Evolutionary conservation across 2,888 invertebrate genomes (phyloP), one percentile per base, ranked within the genome.

Genomic region (Brachyptera risi): DNA sequence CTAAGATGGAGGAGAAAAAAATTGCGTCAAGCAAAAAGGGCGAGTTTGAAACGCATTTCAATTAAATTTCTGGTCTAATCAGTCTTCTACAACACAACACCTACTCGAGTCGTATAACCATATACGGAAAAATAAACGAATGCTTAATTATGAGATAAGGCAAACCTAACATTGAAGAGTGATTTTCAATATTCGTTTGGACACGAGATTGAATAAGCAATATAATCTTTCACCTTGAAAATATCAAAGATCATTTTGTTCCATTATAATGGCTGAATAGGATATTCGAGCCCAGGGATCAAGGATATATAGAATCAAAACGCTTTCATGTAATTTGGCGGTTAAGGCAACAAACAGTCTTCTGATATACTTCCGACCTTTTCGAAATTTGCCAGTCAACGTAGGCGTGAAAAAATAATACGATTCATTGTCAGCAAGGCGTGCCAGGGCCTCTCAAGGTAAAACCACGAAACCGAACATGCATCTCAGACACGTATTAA

Each of bases 261-360:
- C 24, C 23, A 21, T 47, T 47, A 21, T 47, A n/a, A n/a, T 24
- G 24, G 23, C n/a, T 47, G 47, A 47, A 47, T 47, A 13, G 24
- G 47, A 23, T 47, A 23, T n/a, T n/a, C 24, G 11, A 40, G 47
- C 21, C 23, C 19, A 21, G 47, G 47, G 47, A 47, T 47, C 47
- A 47, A 47, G 47, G 47, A 47, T 47, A n/a, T n/a, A n/a, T n/a
- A 47, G 23, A 47, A 24, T 47, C 21, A 24, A 47, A 47, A 24
- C 47, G 47, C 47, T 24, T 24, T 47, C 47, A 21, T 47, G 47
- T 47, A 47, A 47, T 47, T 47, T 47, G 47, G 47, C 47, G 47
- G 47, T 47, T 47, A 21, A 47, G 47, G 24, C 47, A 24, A 21
- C 47, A 24, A n/a, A 47, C 47, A 7, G 5, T 5, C 5, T 11